These are phyloP conservation scores for Corythaeola cristata DNA, from an alignment of 2,113 vertebrate genomes.

Conservation along the genomic window DNA sequence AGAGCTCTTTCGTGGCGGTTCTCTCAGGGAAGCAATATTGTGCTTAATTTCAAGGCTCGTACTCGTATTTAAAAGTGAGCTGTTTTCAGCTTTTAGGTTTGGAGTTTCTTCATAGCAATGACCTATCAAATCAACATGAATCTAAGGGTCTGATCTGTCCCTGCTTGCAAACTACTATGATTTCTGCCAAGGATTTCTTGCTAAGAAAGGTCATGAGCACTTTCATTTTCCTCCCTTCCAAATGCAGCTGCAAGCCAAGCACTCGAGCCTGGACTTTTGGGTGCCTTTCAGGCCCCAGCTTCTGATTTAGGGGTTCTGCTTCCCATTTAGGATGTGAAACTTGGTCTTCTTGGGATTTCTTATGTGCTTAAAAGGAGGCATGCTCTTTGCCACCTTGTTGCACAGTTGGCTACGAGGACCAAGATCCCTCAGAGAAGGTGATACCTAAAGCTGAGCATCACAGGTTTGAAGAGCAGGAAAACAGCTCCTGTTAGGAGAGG, in stretches of 20 bases:
- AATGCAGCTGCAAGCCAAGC: not conserved
- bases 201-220: not conserved
- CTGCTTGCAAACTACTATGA: not conserved
- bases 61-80: not conserved
- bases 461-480: not conserved
- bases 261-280: not conserved
- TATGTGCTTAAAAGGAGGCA: not conserved
- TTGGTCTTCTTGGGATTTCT: not conserved
- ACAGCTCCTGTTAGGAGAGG: not conserved
- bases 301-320: not conserved
- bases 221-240: not conserved
- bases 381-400: not conserved
- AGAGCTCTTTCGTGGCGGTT: not conserved
- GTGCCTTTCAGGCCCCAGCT: not conserved
- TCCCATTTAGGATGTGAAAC: not conserved
- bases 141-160: not conserved
- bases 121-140: not conserved
- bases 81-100: slow-evolving; percentile 4
- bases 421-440: not conserved
- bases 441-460: not conserved
- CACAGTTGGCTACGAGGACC: not conserved
- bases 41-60: not conserved
- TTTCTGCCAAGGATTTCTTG: slow-evolving; percentile 7
- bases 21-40: not conserved
- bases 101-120: not conserved